These are phyloP conservation scores for Plemyria rubiginata DNA, from an alignment of 2,888 invertebrate species.

Conservation along the genomic window DNA sequence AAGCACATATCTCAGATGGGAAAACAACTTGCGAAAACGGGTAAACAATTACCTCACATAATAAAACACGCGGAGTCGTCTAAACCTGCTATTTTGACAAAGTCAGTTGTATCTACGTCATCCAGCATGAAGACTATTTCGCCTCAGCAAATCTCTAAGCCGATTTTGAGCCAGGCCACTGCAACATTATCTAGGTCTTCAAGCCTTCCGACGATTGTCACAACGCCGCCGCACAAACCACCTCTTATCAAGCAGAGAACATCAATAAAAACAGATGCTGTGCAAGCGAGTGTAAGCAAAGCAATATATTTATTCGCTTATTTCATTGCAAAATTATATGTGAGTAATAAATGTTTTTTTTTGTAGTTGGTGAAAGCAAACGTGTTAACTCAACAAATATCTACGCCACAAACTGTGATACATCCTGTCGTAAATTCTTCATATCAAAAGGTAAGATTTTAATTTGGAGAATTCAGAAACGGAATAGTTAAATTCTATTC, in stretches of 20 bases:
- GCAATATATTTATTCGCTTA: conserved; percentile 15
- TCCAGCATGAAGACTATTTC: conserved; percentile 31
- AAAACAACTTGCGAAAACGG: conserved; percentile 14
- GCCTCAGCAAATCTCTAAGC: conserved; percentile 39
- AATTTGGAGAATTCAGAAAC: neutral
- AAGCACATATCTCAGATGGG: conserved; percentile 17
- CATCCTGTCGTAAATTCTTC: conserved; percentile 49
- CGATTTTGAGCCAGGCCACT: conserved; percentile 38
- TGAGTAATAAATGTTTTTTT: conserved; percentile 12
- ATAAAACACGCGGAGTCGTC: conserved; percentile 32
- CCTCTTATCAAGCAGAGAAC: conserved; percentile 71
- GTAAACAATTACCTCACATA: conserved; percentile 23
- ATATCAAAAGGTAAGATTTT: conserved; percentile 53
- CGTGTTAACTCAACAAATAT: conserved; percentile 45
- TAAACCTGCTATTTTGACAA: conserved; percentile 27
- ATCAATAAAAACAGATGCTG: conserved; percentile 60
- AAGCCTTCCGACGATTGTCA: conserved; percentile 56
- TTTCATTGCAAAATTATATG: conserved; percentile 6
- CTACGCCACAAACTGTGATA: conserved; percentile 49
- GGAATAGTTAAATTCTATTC: too few relatives aligned
- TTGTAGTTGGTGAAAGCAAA: conserved; percentile 45
- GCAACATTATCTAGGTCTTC: conserved; percentile 52
- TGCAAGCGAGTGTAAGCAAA: conserved; percentile 53
- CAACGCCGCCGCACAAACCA: conserved; percentile 64
- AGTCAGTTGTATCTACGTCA: conserved; percentile 25